These are phyloP conservation scores for Oryzias woworae DNA, from an alignment of 2,113 vertebrate genomes.

Conservation along the genomic window DNA sequence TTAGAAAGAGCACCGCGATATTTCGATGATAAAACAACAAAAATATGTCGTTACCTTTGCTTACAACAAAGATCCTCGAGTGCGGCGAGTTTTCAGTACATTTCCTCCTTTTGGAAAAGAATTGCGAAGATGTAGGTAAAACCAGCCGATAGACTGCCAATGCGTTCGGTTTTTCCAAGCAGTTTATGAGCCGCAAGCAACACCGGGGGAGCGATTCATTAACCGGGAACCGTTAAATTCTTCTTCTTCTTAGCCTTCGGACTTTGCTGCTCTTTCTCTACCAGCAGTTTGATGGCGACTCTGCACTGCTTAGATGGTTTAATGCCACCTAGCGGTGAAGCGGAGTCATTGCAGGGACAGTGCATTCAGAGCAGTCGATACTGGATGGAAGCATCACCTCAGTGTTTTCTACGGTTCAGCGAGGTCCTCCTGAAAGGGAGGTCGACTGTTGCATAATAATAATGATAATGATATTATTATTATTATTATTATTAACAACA, in stretches of 20 bases:
- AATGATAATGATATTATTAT: too few species aligned
- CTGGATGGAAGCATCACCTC: too few species aligned
- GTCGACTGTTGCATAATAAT: too few species aligned
- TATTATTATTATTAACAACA: too few species aligned
- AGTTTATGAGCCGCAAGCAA: conserved; percentile 12
- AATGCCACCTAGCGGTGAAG: conserved; percentile 26
- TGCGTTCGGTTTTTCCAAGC: background rate
- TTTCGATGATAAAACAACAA: background rate
- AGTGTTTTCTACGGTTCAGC: too few species aligned
- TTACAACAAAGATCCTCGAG: conserved; percentile 6
- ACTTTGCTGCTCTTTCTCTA: conserved; percentile 26
- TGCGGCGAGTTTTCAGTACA: conserved; percentile 23
- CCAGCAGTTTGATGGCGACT: background rate
- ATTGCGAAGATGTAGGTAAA: background rate
- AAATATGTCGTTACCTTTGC: conserved; percentile 42
- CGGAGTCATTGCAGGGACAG: background rate
- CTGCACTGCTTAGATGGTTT: rapidly evolving
- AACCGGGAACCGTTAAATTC: conserved; percentile 80
- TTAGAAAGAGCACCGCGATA: too few species aligned
- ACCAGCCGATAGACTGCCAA: background rate
- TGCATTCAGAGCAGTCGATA: background rate
- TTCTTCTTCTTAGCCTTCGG: conserved; percentile 52
- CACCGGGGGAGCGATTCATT: conserved; percentile 56
- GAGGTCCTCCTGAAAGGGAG: too few species aligned
- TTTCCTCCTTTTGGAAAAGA: conserved; percentile 1